phyloP scores from a whole-genome alignment of 1,140 invertebrate genomes.

The Olivierus martensii region DNA sequence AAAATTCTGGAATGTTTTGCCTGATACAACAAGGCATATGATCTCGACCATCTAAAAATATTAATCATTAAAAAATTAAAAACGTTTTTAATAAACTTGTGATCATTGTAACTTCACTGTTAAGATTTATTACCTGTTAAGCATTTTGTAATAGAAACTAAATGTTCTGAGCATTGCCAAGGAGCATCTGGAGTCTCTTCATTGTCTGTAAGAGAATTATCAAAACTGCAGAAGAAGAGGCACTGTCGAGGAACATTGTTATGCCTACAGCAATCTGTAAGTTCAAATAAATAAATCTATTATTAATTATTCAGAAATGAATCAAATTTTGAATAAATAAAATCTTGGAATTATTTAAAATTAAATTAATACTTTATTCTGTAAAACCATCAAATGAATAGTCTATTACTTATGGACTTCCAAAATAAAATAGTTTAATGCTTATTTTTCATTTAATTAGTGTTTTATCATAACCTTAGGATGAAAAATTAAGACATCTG shows the following conservation, averaged over 20 bases:
- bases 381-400: too few species aligned
- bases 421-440: too few species aligned
- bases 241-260: background rate
- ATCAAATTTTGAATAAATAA: too few species aligned
- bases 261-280: background rate
- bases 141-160: background rate
- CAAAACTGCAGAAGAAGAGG: background rate
- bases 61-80: background rate
- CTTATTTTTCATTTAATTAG: too few species aligned
- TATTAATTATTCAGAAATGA: too few species aligned
- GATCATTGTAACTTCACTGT: background rate
- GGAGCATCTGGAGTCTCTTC: background rate
- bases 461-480: too few species aligned
- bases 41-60: slow-evolving; percentile 49
- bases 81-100: too few species aligned
- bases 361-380: too few species aligned
- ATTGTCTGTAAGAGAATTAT: background rate
- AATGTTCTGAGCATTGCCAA: slow-evolving; percentile 1
- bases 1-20: slow-evolving; percentile 61
- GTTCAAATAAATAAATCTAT: too few species aligned
- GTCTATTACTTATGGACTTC: too few species aligned
- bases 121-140: slow-evolving; percentile 1
- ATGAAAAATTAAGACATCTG: too few species aligned
- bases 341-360: too few species aligned
- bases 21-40: slow-evolving; percentile 66